phyloP scores from a whole-genome alignment of 2,888 invertebrate genomes.

The Cylindroiulus punctatus region DNA sequence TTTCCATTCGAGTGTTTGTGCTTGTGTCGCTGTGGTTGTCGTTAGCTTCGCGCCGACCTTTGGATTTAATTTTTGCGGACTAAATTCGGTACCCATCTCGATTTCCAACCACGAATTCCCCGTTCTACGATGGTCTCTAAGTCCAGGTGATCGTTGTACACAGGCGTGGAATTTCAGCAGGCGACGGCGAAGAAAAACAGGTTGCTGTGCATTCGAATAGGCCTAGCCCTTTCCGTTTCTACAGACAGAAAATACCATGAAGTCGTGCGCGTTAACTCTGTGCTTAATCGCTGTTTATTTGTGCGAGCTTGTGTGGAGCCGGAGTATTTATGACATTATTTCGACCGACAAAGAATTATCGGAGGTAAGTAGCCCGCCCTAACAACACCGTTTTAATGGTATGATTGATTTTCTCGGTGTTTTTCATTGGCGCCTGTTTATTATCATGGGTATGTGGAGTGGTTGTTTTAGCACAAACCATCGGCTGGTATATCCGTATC shows the following conservation, averaged over 20 bases:
- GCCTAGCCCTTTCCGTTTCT: conserved; percentile 14
- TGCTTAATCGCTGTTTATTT: conserved; percentile 25
- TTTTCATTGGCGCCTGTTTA: not conserved
- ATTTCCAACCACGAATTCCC: not conserved
- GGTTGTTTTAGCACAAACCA: not conserved
- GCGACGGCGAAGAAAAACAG: not conserved
- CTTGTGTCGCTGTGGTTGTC: not conserved
- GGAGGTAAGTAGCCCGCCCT: not conserved
- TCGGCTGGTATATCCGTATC: not conserved
- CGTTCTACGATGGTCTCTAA: not conserved
- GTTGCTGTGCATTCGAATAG: conserved; percentile 10
- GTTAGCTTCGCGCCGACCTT: not conserved
- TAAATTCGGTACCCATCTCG: not conserved
- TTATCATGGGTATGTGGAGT: not conserved
- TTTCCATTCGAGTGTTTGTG: not conserved
- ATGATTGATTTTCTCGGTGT: conserved; percentile 28
- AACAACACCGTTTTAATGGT: not conserved
- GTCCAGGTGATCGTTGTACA: not conserved
- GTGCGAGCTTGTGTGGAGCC: not conserved
- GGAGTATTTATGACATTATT: conserved; percentile 8
- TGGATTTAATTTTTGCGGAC: conserved; percentile 21
- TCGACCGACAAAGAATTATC: not conserved
- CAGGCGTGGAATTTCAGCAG: not conserved
- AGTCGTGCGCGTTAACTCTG: conserved; percentile 39
- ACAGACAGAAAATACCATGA: not conserved